Percentiles rank a stretch among this genome's conserved stretches.
These are phyloP conservation scores for Aethina tumida DNA, from an alignment of 1,140 invertebrate genomes.

Conservation along the genomic window DNA sequence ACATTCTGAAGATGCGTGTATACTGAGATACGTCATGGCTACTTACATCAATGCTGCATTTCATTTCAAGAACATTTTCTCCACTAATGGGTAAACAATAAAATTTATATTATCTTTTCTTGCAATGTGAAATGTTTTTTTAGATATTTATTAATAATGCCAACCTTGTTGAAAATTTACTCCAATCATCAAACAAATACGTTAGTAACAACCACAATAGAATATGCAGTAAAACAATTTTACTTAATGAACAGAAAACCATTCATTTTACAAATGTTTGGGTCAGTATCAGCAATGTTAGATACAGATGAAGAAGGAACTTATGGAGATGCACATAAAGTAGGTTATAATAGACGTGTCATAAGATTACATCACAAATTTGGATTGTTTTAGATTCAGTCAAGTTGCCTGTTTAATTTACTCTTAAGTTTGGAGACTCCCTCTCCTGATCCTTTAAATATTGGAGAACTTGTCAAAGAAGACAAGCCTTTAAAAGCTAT, in stretches of 20 bases:
- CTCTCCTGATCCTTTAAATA: conserved; percentile 87
- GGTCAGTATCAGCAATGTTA: conserved; percentile 90
- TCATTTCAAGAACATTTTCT: conserved; percentile 98
- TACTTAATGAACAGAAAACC: conserved; percentile 97
- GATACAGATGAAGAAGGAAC: conserved; percentile 83
- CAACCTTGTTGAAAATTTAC: conserved; percentile 91
- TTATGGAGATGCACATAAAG: conserved; percentile 85
- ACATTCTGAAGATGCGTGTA: conserved; percentile 92
- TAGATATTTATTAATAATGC: conserved; percentile 94
- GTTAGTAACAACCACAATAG: conserved; percentile 87
- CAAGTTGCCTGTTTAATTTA: conserved; percentile 83
- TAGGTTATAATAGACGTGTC: conserved; percentile 28
- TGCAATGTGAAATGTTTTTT: too few relatives aligned
- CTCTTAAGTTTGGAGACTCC: conserved; percentile 85
- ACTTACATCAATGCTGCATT: conserved; percentile 96
- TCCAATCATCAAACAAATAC: conserved; percentile 96
- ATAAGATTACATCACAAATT: background rate
- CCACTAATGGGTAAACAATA: conserved; percentile 75
- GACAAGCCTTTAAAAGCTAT: conserved; percentile 94
- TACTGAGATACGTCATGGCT: conserved; percentile 90
- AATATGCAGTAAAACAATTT: conserved; percentile 97
- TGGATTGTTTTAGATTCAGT: conserved; percentile 59
- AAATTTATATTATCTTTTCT: background rate
- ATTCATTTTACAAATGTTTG: conserved; percentile 98
- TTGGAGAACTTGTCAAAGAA: conserved; percentile 90